phyloP scores from a whole-genome alignment of 2,113 vertebrate genomes.

The Nibea albiflora region DNA sequence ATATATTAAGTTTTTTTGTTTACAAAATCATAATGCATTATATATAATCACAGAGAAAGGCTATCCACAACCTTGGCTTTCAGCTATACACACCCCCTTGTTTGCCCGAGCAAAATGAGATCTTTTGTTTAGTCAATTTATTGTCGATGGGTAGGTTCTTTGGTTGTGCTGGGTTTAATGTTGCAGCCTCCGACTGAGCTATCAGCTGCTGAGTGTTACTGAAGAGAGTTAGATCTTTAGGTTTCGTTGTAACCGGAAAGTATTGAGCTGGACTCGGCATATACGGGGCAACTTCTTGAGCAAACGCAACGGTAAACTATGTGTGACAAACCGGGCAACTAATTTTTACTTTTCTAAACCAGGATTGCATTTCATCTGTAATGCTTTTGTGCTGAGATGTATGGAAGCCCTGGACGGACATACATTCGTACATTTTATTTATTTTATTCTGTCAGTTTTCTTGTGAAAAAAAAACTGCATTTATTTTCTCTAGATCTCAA shows the following conservation, averaged over 20 bases:
- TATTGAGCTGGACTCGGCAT: conserved; percentile 14
- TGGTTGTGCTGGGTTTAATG: conserved; percentile 78
- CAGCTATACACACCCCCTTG: conserved; percentile 71
- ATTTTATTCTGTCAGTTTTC: too few relatives aligned
- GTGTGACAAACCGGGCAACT: conserved; percentile 40
- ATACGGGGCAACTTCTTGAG: conserved; percentile 41
- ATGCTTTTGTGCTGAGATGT: conserved; percentile 8
- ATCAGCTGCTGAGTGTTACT: conserved; percentile 55
- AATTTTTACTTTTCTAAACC: conserved; percentile 48
- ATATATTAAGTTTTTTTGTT: conserved; percentile 84
- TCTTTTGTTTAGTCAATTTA: conserved; percentile 77
- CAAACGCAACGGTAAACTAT: conserved; percentile 36
- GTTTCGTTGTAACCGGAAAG: conserved; percentile 32
- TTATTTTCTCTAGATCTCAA: too few relatives aligned
- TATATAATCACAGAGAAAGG: conserved; percentile 79
- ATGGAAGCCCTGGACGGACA: too few relatives aligned
- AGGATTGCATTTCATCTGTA: conserved; percentile 31
- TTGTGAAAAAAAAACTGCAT: too few relatives aligned
- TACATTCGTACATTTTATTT: too few relatives aligned
- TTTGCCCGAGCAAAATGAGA: conserved; percentile 70
- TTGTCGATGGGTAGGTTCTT: conserved; percentile 79
- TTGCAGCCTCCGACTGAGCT: conserved; percentile 51
- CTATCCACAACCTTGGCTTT: conserved; percentile 77
- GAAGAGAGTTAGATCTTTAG: conserved; percentile 38
- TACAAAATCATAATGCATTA: conserved; percentile 81